Evolutionary conservation across 2,113 vertebrate species (phyloP), one percentile per base, ranked within the genome.

Genomic region (Tetrao urogallus): DNA sequence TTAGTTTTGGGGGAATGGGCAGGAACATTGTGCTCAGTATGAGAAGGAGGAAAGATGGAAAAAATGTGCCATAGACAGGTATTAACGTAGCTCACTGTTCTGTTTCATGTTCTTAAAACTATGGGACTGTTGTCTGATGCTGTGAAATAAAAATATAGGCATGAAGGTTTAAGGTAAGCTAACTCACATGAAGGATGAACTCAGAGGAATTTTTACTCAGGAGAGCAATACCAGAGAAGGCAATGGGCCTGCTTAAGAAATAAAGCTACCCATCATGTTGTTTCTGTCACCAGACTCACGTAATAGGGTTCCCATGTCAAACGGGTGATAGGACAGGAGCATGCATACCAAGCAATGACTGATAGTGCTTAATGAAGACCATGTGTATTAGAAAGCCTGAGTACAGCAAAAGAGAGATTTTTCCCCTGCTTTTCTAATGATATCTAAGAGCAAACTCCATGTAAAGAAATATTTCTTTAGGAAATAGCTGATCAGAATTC

Each of bases 381-480:
- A 38, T 12, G 72, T 74, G 82, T 32, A 63, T 50, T 47, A 73
- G 45, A 20, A 32, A 47, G 50, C 43, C 67, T 28, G 45, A 85
- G 47, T 42, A 81, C 38, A 81, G 94, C 91, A 95, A 96, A 94
- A 71, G 22, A 77, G 89, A 93, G 89, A 88, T 85, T 92, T 92
- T 92, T 79, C 79, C 87, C 32, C 79, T 40, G 47, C 67, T 74
- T 69, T 77, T 94, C 82, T 91, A 88, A 92, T 64, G 79, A 82
- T 50, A 42, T 70, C 63, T 91, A 79, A 89, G 50, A 90, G 74
- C 28, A 77, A 89, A 47, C 47, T 93, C 75, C 77, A 18, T 48
- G 60, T 52, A 81, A 91, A 94, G 67, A 96, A 96, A 82, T 82
- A 91, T 74, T 94, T 93, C 72, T 77, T 92, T 88, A 88, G 78